Evolutionary conservation across 2,888 invertebrate genomes (phyloP), one percentile per base, ranked within the genome.

Genomic region (Drosophila melanosoma): DNA sequence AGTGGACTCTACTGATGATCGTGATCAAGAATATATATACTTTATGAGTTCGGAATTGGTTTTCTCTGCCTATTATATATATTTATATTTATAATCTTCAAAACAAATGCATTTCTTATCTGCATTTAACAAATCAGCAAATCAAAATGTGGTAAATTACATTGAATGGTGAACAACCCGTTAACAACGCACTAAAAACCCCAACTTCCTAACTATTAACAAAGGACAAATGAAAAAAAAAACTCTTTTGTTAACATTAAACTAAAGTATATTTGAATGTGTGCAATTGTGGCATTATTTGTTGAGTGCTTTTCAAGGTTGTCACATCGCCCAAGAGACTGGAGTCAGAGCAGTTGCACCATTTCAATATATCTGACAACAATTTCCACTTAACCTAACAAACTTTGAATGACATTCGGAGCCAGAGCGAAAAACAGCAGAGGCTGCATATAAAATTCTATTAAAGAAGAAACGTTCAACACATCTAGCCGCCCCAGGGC

Each of bases 271-370:
- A 32, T 38, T 51, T 29, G 29, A 26, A n/a, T 29, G 26, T 33
- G 36, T 32, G n/a, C 49, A 33, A 60, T 17, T 42, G 49, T 42
- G 32, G 60, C 49, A 66, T 76, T 87, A 81, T 87, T 73, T 89
- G 79, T 75, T 85, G 84, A 85, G 84, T 89, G 84, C 89, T 77
- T 79, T 81, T 89, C 84, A 85, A 87, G 84, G 89, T 79, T 84
- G 65, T 42, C 65, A 73, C 74, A 58, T 35, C 23, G 69, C 68
- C 32, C 64, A 49, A 32, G 75, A 70, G 69, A 75, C 45, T 58
- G 42, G 69, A 63, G 76, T 79, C 72, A 60, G 54, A 48, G 57
- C 35, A 49, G 49, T 20, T 33, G 40, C 54, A 56, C 51, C 80
- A 71, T 70, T 59, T 20, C 69, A 59, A 58, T 60, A 38, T 54